Conservation (phyloP, 2,113 vertebrate species). For the Climacteris rufus region DNA sequence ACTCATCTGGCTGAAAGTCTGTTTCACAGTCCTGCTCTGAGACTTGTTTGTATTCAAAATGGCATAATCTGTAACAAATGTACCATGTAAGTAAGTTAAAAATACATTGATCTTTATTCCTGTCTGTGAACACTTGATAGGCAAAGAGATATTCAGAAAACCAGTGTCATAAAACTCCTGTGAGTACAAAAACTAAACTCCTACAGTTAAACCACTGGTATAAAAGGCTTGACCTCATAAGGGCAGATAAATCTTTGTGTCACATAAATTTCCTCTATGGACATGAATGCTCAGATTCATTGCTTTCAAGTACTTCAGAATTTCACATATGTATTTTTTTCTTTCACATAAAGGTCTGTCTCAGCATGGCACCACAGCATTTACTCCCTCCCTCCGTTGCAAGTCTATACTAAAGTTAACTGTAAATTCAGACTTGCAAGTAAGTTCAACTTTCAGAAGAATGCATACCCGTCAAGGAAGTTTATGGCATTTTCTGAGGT, state of each 20-base stretch:
- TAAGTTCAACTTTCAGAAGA: not conserved
- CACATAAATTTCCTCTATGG: not conserved
- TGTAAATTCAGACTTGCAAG: not conserved
- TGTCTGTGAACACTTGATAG: not conserved
- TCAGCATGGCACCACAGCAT: not conserved
- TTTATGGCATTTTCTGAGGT: not conserved
- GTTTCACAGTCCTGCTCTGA: not conserved
- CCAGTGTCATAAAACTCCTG: not conserved
- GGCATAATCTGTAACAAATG: slow-evolving; percentile 20
- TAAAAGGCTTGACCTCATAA: not conserved
- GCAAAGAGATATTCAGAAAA: not conserved
- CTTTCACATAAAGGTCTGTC: not conserved
- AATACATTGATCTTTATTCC: slow-evolving; percentile 30
- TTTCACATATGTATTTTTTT: not conserved
- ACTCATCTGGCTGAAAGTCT: not conserved
- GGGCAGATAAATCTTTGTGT: not conserved
- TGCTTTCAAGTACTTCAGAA: not conserved
- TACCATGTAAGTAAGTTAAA: slow-evolving; percentile 31
- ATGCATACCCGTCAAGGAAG: not conserved
- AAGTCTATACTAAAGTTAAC: not conserved
- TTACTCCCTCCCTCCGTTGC: not conserved
- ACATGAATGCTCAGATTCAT: not conserved
- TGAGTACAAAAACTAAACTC: not conserved
- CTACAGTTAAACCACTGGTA: not conserved
- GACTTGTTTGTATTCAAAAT: not conserved